These are phyloP conservation scores for Phallusia fumigata DNA, from an alignment of 23 tunicate genomes.

Conservation along the genomic window DNA sequence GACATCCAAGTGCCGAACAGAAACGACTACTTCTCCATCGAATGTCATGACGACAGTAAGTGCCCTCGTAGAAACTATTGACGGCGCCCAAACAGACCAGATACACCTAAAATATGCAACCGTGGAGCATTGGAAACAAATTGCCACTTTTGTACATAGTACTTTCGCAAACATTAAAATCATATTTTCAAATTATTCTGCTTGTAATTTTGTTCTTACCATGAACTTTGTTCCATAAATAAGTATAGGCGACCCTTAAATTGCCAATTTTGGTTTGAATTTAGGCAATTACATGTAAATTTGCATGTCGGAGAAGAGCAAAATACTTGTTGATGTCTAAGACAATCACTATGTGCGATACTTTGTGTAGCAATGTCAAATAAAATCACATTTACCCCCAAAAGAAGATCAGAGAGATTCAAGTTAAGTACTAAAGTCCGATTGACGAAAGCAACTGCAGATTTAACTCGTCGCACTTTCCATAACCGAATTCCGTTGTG, in stretches of 20 bases:
- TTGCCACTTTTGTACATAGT: too few species aligned
- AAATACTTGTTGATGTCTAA: too few species aligned
- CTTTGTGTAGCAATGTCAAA: too few species aligned
- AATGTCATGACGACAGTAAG: constrained; percentile 36
- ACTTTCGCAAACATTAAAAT: too few species aligned
- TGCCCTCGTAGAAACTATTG: constrained; percentile 14
- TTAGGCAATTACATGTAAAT: too few species aligned
- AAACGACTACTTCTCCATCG: constrained; percentile 41
- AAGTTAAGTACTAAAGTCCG: constrained; percentile 49
- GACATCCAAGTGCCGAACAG: constrained; percentile 47
- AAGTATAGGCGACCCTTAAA: too few species aligned
- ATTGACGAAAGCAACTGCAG: constrained; percentile 22
- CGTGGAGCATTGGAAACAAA: neutral
- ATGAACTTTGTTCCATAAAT: too few species aligned
- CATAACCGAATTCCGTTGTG: constrained; percentile 25
- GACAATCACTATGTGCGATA: too few species aligned
- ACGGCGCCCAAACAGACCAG: constrained; percentile 34
- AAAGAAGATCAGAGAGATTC: constrained; percentile 29
- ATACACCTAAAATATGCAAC: constrained; percentile 31
- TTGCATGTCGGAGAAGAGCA: too few species aligned
- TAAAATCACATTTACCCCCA: constrained; percentile 32
- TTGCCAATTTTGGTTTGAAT: too few species aligned
- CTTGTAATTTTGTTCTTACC: too few species aligned
- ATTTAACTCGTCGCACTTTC: neutral
- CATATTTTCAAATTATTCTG: too few species aligned